Evolutionary conservation across 1,140 invertebrate genomes (phyloP).

Genomic region (Drosophila ironensis): DNA sequence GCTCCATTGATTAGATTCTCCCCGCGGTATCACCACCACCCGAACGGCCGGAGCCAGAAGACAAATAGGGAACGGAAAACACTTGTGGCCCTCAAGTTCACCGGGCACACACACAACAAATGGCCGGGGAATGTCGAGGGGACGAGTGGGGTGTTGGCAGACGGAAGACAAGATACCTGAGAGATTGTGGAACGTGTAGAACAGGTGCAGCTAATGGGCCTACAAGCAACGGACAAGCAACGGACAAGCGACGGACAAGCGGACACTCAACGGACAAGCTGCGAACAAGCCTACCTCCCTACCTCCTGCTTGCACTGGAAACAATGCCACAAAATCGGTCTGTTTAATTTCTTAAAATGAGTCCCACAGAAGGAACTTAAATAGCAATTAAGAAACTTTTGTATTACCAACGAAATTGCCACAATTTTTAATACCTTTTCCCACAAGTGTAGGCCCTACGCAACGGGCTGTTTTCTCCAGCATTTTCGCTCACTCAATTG

Average conservation of each 20-base stretch:
- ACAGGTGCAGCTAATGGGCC: slow-evolving; percentile 61
- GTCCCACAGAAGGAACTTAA: no score
- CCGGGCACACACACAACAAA: slow-evolving; percentile 27
- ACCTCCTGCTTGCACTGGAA: not conserved
- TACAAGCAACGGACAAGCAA: slow-evolving; percentile 25
- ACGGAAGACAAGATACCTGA: not conserved
- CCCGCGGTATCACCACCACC: slow-evolving; percentile 8
- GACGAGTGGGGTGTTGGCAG: no score
- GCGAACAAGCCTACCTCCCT: slow-evolving; percentile 23
- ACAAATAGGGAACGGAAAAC: slow-evolving; percentile 47
- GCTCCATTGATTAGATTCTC: slow-evolving; percentile 30
- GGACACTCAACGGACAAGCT: slow-evolving; percentile 1
- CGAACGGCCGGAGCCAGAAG: slow-evolving; percentile 18
- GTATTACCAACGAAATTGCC: not conserved
- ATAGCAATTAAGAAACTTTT: no score
- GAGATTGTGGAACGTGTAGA: slow-evolving; percentile 10
- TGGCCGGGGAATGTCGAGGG: no score
- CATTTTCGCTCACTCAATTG: slow-evolving; percentile 51
- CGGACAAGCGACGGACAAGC: slow-evolving; percentile 26
- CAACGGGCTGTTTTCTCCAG: slow-evolving; percentile 38
- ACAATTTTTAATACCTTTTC: not conserved
- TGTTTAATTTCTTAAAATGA: no score
- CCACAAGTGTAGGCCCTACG: slow-evolving; percentile 8
- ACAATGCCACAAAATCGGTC: not conserved
- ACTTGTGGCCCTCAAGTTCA: slow-evolving; percentile 69